Conservation (phyloP, 2,113 vertebrate genomes). For the Scopus umbretta region DNA sequence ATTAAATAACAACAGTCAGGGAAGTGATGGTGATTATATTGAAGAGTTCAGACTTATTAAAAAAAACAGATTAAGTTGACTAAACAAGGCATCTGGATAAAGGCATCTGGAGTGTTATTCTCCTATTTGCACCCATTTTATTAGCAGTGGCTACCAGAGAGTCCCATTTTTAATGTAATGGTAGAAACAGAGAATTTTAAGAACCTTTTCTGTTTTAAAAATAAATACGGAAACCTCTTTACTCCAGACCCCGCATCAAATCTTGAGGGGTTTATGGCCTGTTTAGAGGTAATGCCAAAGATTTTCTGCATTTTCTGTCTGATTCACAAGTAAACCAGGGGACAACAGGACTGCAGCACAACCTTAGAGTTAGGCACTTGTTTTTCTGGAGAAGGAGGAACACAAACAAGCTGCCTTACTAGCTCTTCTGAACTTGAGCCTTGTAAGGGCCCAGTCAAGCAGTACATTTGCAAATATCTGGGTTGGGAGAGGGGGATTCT, state of each 20-base stretch:
- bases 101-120: neutral
- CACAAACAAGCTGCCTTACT: neutral
- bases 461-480: neutral
- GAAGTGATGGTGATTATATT: constrained; percentile 52
- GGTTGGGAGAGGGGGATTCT: neutral
- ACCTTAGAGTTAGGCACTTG: neutral
- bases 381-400: neutral
- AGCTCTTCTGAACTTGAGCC: neutral
- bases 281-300: neutral
- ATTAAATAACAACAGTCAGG: constrained; percentile 52
- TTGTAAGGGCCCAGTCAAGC: neutral
- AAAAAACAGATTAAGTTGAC: constrained; percentile 56
- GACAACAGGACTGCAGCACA: neutral
- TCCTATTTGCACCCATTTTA: neutral
- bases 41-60: constrained; percentile 48
- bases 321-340: neutral
- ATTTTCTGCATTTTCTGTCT: neutral
- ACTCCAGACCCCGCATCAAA: neutral
- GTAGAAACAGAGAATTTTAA: neutral
- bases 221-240: neutral
- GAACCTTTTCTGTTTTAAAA: neutral
- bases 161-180: neutral
- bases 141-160: neutral
- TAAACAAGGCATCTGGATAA: too few species aligned
- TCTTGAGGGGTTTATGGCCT: neutral